Evolutionary conservation across 2,797 vertebrate genomes (phyloP).

Genomic region (Coilia nasus): DNA sequence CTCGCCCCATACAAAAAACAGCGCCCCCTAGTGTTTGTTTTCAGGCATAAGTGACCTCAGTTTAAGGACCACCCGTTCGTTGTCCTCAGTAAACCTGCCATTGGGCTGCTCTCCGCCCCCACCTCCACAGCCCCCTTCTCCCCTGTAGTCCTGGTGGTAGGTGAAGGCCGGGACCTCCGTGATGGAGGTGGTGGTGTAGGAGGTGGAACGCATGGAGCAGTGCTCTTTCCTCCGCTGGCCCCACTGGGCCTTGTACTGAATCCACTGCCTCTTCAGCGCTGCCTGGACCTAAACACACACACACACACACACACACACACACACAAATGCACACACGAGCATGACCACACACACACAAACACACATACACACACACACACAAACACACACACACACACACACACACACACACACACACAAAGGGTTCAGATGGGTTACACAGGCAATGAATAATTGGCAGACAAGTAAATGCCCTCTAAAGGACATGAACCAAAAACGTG

Average conservation of each 20-base stretch:
- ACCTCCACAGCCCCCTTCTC: not conserved
- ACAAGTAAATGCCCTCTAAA: not conserved
- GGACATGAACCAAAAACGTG: not conserved
- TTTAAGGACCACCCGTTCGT: constrained; percentile 84
- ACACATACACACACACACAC: not conserved
- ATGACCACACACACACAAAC: no score
- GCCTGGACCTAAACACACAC: constrained; percentile 81
- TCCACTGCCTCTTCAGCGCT: constrained; percentile 90
- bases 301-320: not conserved
- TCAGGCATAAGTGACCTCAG: constrained; percentile 60
- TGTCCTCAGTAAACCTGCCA: constrained; percentile 75
- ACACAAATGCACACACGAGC: no score
- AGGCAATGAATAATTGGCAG: not conserved
- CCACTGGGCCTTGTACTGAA: constrained; percentile 89
- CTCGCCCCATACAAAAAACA: no score
- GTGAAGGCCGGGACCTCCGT: constrained; percentile 87
- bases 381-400: not conserved
- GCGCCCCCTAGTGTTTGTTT: no score
- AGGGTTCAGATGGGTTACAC: constrained; percentile 12
- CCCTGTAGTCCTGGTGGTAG: constrained; percentile 81
- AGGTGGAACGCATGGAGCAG: constrained; percentile 86
- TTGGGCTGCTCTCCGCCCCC: constrained; percentile 77
- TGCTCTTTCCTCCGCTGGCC: constrained; percentile 85
- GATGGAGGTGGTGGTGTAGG: constrained; percentile 88
- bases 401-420: not conserved